Base-by-base conservation (phyloP, 2,888 invertebrate species). In the Tryphoninae sp. region DNA sequence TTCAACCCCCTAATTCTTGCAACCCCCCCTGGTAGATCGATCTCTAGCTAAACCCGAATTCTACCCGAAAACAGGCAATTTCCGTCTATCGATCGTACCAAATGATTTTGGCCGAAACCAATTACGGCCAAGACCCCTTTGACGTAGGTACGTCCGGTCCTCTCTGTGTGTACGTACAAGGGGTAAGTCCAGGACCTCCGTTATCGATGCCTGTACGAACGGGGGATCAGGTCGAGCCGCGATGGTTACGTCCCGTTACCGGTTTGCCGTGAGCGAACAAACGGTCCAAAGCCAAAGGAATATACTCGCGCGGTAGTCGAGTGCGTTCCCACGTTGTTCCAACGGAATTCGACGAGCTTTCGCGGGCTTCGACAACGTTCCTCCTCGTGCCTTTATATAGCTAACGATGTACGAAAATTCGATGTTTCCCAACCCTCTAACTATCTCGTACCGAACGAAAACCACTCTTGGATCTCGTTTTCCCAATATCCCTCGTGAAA, bases 31-130 rank as follows among this genome's bases (percentile, higher is more conserved):
- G 19, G 19, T 19, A 19, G 33, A 40, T 61, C 53, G 45, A 26
- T 59, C 62, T 42, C 53, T 55, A 49, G 19, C 42, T 61, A 65
- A 40, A 19, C 71, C 71, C 42, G 75, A 78, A 83, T 72, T 72
- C 59, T 71, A 72, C 78, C 33, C 33, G 33, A 74, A 75, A 82
- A 81, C 74, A 61, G 71, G 75, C 75, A 82, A 83, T 83, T 82
- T 83, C 83, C 83, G 82, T 62, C 74, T 58, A 80, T 73, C 82
- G 80, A 80, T 78, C 75, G 82, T 69, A 22, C 72, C 74, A 68
- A 83, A 83, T 83, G 80, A 83, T 82, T 83, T 83, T 78, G 78
- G 78, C 33, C 78, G 72, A 83, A 82, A 80, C 75, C 80, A 78
- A 80, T 82, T 78, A 72, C 83, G 80, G 82, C 33, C 82, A 83